Conservation (phyloP, 2,113 vertebrate species). For the Carettochelys insculpta region DNA sequence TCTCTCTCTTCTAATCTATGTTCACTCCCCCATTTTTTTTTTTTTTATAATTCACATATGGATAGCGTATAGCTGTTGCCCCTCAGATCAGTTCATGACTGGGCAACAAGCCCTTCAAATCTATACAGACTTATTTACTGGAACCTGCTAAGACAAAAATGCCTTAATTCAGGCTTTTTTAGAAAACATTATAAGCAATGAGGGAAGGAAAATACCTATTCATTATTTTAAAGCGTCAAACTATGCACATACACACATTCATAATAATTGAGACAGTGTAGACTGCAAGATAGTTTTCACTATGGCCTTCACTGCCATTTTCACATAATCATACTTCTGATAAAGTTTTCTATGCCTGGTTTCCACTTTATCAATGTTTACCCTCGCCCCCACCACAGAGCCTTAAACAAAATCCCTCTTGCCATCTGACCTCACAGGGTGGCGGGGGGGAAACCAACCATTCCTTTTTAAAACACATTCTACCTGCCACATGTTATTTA, state of each 20-base stretch:
- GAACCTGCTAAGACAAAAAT: conserved; percentile 24
- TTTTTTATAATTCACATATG: conserved; percentile 24
- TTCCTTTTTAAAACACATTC: not conserved
- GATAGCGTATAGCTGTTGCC: conserved; percentile 44
- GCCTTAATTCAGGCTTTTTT: not conserved
- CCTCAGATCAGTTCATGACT: conserved; percentile 52
- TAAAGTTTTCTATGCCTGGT: not conserved
- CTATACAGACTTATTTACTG: conserved; percentile 30
- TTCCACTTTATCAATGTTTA: not conserved
- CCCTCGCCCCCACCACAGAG: not conserved
- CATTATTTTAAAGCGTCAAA: not conserved
- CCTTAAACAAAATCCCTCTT: not conserved
- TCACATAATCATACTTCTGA: not conserved
- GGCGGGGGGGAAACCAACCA: not conserved
- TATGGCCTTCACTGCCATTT: not conserved
- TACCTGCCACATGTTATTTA: not conserved
- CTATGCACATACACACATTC: too few species aligned
- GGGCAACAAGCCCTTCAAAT: conserved; percentile 29
- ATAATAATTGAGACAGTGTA: too few species aligned
- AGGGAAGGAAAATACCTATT: not conserved
- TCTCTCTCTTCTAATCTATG: conserved; percentile 30
- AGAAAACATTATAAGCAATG: not conserved
- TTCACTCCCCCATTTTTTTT: not conserved
- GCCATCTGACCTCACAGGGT: not conserved
- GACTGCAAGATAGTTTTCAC: not conserved